A percentile compares a stretch with the other conserved stretches of the same genome.
These are phyloP conservation scores for Myoxocephalus aenaeus DNA, from an alignment of 2,797 vertebrate genomes.

Conservation along the genomic window DNA sequence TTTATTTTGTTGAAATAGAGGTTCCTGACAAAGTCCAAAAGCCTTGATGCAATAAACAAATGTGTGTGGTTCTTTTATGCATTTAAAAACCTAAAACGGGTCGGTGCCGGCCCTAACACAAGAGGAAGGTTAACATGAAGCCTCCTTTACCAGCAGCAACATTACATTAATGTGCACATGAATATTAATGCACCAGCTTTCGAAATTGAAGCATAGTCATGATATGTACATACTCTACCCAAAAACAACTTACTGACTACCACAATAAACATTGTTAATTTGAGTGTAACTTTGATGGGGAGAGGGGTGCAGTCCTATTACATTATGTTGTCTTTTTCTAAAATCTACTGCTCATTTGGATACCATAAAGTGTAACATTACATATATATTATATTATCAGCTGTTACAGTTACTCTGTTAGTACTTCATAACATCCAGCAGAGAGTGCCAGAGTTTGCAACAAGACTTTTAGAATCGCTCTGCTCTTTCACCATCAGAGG, in stretches of 20 bases:
- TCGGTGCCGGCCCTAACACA: too few relatives aligned
- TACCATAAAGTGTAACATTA: too few relatives aligned
- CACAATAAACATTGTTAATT: background rate
- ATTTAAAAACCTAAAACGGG: too few relatives aligned
- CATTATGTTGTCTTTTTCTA: background rate
- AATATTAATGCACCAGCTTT: background rate
- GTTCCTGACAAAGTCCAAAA: too few relatives aligned
- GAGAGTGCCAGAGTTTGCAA: conserved; percentile 22
- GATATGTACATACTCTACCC: background rate
- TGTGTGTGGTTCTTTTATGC: too few relatives aligned
- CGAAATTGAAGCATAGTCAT: background rate
- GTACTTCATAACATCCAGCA: conserved; percentile 24
- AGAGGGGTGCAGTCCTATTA: background rate
- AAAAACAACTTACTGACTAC: background rate
- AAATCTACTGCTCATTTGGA: too few relatives aligned
- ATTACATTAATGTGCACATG: background rate
- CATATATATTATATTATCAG: too few relatives aligned
- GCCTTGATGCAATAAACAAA: too few relatives aligned
- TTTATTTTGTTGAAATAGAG: too few relatives aligned
- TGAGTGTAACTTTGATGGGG: background rate
- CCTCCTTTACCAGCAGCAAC: background rate
- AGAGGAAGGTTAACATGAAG: too few relatives aligned
- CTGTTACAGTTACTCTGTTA: background rate
- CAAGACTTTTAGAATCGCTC: background rate
- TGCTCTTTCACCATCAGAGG: conserved; percentile 51